Evolutionary conservation across 2,113 vertebrate genomes (phyloP).

Genomic region (Psilopsiagon aymara): DNA sequence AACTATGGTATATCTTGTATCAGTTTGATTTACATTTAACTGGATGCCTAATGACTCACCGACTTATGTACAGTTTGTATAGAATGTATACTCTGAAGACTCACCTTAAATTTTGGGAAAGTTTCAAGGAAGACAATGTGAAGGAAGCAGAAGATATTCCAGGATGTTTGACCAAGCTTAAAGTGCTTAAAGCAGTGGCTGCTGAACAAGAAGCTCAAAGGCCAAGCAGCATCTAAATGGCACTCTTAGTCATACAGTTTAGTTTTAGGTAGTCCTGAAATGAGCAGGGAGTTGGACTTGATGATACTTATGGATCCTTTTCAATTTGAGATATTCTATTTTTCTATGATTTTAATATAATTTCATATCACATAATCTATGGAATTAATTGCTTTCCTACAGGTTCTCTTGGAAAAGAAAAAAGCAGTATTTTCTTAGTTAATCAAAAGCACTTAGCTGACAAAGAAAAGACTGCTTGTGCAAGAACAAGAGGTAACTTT

Average conservation of each 20-base stretch:
- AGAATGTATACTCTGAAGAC: not conserved
- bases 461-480: not conserved
- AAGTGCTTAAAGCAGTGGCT: not conserved
- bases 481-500: not conserved
- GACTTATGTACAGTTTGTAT: not conserved
- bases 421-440: not conserved
- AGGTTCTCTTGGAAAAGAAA: not conserved
- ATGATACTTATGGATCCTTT: not conserved
- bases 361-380: not conserved
- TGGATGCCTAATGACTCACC: not conserved
- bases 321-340: not conserved
- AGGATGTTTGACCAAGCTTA: not conserved
- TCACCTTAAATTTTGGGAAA: not conserved
- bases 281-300: not conserved
- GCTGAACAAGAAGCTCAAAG: not conserved
- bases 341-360: not conserved
- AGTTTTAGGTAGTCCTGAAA: not conserved
- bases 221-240: not conserved
- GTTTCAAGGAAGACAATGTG: not conserved
- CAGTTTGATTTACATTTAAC: not conserved
- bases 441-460: not conserved
- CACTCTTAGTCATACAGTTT: not conserved
- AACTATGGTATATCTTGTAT: not conserved
- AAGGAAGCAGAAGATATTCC: not conserved
- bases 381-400: not conserved